Conservation (phyloP, 2,797 vertebrate species). For the Acomys russatus region DNA sequence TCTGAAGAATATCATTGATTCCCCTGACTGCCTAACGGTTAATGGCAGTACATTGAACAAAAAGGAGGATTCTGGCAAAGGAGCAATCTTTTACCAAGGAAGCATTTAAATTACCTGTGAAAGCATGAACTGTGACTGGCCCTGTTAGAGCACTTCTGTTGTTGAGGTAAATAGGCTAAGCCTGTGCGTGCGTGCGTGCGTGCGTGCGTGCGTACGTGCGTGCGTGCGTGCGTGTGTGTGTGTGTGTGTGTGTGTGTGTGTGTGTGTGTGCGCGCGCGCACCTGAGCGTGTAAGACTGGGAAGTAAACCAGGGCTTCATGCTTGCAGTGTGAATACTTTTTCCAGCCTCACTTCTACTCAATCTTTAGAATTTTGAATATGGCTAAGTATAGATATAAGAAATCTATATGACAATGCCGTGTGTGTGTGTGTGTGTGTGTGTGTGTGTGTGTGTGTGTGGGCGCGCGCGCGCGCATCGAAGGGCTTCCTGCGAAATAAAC, state of each 20-base stretch:
- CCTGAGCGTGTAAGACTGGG: not conserved
- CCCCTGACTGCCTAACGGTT: not conserved
- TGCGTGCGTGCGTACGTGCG: not conserved
- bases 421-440: no score
- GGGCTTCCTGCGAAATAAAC: not conserved
- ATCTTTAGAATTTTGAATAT: not conserved
- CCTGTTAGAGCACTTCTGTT: not conserved
- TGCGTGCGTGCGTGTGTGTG: no score
- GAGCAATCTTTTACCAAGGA: not conserved
- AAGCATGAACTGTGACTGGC: not conserved
- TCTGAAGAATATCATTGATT: not conserved
- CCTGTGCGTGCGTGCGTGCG: accelerated
- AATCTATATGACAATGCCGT: not conserved
- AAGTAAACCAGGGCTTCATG: not conserved
- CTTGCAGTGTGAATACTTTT: not conserved
- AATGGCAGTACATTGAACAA: not conserved
- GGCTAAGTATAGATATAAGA: not conserved
- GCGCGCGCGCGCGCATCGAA: not conserved
- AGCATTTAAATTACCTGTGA: not conserved
- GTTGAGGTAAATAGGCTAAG: not conserved
- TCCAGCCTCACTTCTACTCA: not conserved
- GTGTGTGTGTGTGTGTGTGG: no score
- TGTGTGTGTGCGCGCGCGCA: accelerated
- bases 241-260: not conserved
- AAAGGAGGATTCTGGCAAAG: not conserved